Evolutionary conservation across 2,113 vertebrate species (phyloP).

Genomic region (Anolis carolinensis): DNA sequence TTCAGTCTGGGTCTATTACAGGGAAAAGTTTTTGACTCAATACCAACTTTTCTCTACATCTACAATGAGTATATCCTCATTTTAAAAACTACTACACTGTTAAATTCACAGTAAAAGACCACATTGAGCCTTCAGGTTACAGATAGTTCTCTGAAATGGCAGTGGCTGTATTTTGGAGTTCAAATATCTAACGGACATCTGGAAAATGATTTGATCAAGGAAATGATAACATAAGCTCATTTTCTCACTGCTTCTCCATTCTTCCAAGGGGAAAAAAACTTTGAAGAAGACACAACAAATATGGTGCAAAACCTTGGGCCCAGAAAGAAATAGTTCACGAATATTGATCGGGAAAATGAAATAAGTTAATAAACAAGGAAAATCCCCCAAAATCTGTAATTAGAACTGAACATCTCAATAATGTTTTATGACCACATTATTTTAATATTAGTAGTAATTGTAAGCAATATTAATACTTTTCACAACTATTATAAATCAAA

Average conservation of each 20-base stretch:
- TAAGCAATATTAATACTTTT: slow-evolving; percentile 5
- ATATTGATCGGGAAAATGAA: neutral
- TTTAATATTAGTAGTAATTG: too few relatives aligned
- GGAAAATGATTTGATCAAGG: neutral
- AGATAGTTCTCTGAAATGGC: neutral
- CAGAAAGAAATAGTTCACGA: neutral
- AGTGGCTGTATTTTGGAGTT: neutral
- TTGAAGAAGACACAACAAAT: neutral
- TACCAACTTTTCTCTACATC: neutral
- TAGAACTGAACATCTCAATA: neutral
- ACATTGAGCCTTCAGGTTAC: slow-evolving; percentile 8
- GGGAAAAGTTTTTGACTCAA: neutral
- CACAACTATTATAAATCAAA: slow-evolving; percentile 17
- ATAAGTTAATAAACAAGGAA: neutral
- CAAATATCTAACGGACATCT: neutral
- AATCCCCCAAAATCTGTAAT: neutral
- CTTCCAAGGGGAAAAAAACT: too few relatives aligned
- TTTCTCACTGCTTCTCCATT: neutral
- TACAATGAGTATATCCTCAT: neutral
- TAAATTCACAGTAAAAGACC: neutral
- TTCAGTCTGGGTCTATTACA: neutral
- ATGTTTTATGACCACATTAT: neutral
- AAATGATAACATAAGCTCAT: neutral
- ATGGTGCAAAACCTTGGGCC: neutral
- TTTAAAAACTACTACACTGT: neutral